Base-by-base conservation (phyloP, 2,888 invertebrate genomes). In the Pristionchus japonicus region DNA sequence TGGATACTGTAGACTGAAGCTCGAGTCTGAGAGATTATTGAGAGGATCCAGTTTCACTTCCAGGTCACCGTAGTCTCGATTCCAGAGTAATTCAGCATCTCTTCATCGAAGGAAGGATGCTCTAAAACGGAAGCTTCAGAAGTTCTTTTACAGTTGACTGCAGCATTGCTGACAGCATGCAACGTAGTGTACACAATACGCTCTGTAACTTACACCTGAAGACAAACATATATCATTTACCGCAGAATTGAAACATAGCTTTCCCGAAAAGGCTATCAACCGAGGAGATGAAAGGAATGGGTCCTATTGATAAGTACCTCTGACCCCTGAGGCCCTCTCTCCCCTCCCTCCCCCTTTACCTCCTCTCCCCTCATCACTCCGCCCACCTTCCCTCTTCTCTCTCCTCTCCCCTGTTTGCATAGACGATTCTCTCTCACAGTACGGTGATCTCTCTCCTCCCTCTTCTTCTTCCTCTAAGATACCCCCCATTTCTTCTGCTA, bases 371-470 rank as follows among this genome's bases (percentile, higher is more conserved):
- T 23, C 74, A 4, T 7, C 74, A 13, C 77, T 43, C 77, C 70
- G 7, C n/a, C 37, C 40, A 13, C 40, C 43, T 23, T n/a, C 43
- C n/a, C 74, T 9, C 31, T n/a, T n/a, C 40, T 15, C 4, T 23
- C n/a, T 11, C 77, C 27, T 27, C 40, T 77, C 3, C 34, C 40
- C 40, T 77, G n/a, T 77, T 77, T 67, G 64, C 64, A 31, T 34
- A 67, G 64, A 67, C 64, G 64, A 67, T 31, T 77, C 77, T 23
- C 77, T 77, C 77, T 77, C 77, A 40, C 77, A 27, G 64, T 34
- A 67, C 64, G 31, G 64, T 34, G 64, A 67, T 67, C 64, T 67
- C 64, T 67, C 74, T 37, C 74, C n/a, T 74, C 64, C 20, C 64
- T 67, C 77, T 40, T 31, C 31, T 43, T 77, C 77, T 77, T 43